Base-by-base conservation (phyloP, 2,797 vertebrate genomes). In the Pagetopsis macropterus region DNA sequence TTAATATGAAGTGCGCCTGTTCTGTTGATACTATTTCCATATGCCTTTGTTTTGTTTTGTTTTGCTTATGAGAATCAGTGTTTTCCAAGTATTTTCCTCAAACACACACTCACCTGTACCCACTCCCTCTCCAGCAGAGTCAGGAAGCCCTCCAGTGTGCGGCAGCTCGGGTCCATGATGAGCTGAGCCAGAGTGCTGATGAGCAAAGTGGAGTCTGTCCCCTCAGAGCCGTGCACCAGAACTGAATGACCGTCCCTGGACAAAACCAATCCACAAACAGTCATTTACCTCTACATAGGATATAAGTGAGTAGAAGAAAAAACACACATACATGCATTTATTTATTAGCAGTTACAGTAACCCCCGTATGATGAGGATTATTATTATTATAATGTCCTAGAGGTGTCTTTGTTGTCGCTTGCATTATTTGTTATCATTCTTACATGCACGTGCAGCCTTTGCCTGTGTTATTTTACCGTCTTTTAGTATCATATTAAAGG, bases 121-220 rank as follows among this genome's bases (percentile, higher is more conserved):
- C 96, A 97, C 56, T 98, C 97, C 54, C 93, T 85, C 78, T 97
- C 95, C 83, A 97, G 89, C 79, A 98, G 92, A 44, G 74, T 91
- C 89, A 96, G 94, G 92, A 97, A 98, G 1, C 96, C 97, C 13
- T 21, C 40, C 70, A 96, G 84, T 0, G 94, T 96, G 65, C 94
- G 92, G 83, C 94, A 96, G 40, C 78, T 23, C 0, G 96, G 96
- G 56, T 97, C 96, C 89, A 97, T 90, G 87, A 97, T 97, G 69
- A 99, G 84, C 86, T 97, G 96, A 4, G 95, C 95, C 79, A 98
- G 84, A 15, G 95, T 95, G 0, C 95, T 97, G 83, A 97, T 93
- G 70, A 97, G 90, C 88, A 97, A 84, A 0, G 95, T 95, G 19
- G 83, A 92, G 75, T 97, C 96, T 0, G 83, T 96, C 2, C 97